phyloP scores from a whole-genome alignment of 1,140 invertebrate species.

The Drosophila kurseongensis region DNA sequence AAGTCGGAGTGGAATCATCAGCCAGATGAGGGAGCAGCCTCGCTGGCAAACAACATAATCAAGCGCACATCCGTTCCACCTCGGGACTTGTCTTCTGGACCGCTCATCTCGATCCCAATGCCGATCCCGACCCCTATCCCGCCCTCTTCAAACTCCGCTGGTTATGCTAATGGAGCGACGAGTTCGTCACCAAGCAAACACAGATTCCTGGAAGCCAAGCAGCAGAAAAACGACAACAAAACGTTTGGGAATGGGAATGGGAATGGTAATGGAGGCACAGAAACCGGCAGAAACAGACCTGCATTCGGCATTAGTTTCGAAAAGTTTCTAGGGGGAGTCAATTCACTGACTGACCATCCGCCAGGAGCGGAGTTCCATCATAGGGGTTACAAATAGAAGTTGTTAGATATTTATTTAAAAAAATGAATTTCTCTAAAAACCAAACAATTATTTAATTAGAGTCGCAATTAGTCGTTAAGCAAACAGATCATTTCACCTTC shows the following conservation, averaged over 20 bases:
- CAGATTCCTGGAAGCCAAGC: constrained; percentile 66
- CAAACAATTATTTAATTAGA: too few relatives aligned
- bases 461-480: too few relatives aligned
- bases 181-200: constrained; percentile 67
- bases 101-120: not conserved
- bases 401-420: too few relatives aligned
- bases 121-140: not conserved
- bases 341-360: constrained; percentile 8
- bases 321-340: constrained; percentile 44
- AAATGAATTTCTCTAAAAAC: too few relatives aligned
- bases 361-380: constrained; percentile 17
- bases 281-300: constrained; percentile 21
- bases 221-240: constrained; percentile 47
- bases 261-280: constrained; percentile 11
- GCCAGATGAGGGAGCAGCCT: constrained; percentile 18
- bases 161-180: constrained; percentile 74
- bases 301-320: constrained; percentile 59
- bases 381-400: not conserved
- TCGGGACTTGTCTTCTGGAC: constrained; percentile 1
- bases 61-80: constrained; percentile 69
- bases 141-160: constrained; percentile 3
- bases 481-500: too few relatives aligned
- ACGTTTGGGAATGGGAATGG: constrained; percentile 11
- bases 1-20: constrained; percentile 14
- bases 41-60: constrained; percentile 76